These are phyloP conservation scores for Pangasius larnaudii DNA, from an alignment of 2,797 vertebrate genomes.

Conservation along the genomic window DNA sequence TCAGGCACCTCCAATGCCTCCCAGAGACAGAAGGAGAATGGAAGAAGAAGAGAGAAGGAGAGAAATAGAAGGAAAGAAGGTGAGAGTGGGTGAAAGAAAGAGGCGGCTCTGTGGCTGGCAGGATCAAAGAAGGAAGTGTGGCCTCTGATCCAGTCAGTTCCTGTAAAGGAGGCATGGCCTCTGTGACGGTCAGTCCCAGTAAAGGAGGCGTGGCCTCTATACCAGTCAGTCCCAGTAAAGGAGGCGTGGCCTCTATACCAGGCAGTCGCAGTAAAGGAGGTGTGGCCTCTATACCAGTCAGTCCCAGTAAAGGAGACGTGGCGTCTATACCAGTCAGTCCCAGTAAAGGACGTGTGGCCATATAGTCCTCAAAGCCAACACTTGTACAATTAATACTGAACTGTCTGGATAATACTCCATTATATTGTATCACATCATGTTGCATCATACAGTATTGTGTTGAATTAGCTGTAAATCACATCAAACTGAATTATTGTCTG, in stretches of 20 bases:
- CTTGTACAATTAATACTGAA: background rate
- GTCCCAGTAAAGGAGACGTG: background rate
- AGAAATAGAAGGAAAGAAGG: background rate
- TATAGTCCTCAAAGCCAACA: background rate
- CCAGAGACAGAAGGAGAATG: background rate
- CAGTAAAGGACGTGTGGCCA: background rate
- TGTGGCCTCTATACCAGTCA: background rate
- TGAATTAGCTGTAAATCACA: background rate
- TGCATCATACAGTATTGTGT: background rate
- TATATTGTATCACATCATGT: background rate
- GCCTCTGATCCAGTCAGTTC: too few relatives aligned
- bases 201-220: background rate
- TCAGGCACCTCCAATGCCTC: slow-evolving; percentile 95
- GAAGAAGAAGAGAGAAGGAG: background rate
- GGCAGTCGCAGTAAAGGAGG: background rate
- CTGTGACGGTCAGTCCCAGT: background rate
- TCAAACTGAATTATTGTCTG: background rate
- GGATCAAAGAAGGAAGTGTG: background rate
- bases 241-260: background rate
- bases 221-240: background rate
- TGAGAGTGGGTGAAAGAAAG: background rate
- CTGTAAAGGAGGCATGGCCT: background rate
- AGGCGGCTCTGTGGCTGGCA: background rate
- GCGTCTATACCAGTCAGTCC: background rate
- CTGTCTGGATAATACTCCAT: background rate